Evolutionary conservation across 2,888 invertebrate genomes (phyloP).

Genomic region (Trichogramma dendrolimi): DNA sequence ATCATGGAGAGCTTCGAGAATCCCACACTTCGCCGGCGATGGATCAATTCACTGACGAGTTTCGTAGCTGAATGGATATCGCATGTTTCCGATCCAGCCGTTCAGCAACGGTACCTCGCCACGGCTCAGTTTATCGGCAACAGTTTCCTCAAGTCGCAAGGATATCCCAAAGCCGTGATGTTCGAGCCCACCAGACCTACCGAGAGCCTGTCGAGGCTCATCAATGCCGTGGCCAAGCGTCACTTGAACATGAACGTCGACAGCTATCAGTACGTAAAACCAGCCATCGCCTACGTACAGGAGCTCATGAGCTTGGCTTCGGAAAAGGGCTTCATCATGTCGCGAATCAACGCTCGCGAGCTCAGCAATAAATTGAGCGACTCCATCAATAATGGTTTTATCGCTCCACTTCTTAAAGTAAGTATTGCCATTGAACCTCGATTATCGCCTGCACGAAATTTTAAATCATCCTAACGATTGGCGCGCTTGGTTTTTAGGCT

Average conservation of each 20-base stretch:
- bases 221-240: slow-evolving; percentile 66
- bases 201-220: slow-evolving; percentile 65
- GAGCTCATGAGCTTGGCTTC: slow-evolving; percentile 70
- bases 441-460: neutral
- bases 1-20: slow-evolving; percentile 77
- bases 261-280: slow-evolving; percentile 70
- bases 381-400: slow-evolving; percentile 76
- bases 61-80: slow-evolving; percentile 72
- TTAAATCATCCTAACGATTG: neutral
- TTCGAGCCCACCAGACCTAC: slow-evolving; percentile 67
- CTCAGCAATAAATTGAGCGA: slow-evolving; percentile 73
- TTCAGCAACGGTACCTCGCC: slow-evolving; percentile 69
- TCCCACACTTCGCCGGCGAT: slow-evolving; percentile 72
- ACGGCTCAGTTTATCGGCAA: slow-evolving; percentile 70
- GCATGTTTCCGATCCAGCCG: slow-evolving; percentile 70
- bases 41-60: slow-evolving; percentile 73
- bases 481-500: slow-evolving; percentile 52
- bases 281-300: slow-evolving; percentile 68
- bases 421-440: neutral
- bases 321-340: slow-evolving; percentile 62
- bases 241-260: slow-evolving; percentile 70
- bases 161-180: slow-evolving; percentile 67
- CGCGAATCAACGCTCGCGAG: slow-evolving; percentile 65
- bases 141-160: slow-evolving; percentile 70
- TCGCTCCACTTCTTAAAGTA: slow-evolving; percentile 70